Percentiles rank a stretch among this genome's conserved stretches.
Conservation (phyloP, 2,888 invertebrate genomes). For the Crioceris asparagi region DNA sequence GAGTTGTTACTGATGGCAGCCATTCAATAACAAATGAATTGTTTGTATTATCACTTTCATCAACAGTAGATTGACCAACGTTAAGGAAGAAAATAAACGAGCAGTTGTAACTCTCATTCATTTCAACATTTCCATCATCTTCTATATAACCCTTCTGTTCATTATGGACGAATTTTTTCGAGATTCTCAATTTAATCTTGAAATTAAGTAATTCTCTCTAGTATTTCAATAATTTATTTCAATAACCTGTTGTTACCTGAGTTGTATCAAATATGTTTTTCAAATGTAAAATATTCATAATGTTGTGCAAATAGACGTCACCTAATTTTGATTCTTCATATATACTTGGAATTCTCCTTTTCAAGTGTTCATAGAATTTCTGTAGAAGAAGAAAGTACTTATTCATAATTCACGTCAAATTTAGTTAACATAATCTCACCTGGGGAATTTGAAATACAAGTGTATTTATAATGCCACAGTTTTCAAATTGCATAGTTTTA, state of each 20-base stretch:
- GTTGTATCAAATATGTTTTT: constrained; percentile 63
- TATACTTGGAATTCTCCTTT: constrained; percentile 55
- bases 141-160: constrained; percentile 45
- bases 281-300: constrained; percentile 58
- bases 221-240: neutral
- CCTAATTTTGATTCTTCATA: constrained; percentile 52
- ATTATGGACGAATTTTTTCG: constrained; percentile 52
- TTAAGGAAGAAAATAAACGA: constrained; percentile 30
- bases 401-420: neutral
- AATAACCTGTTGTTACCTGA: constrained; percentile 34
- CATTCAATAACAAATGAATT: constrained; percentile 57
- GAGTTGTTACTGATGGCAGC: constrained; percentile 61
- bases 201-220: constrained; percentile 16
- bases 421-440: constrained; percentile 29
- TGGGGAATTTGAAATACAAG: constrained; percentile 61
- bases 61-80: constrained; percentile 41
- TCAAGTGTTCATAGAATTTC: constrained; percentile 62
- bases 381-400: too few relatives aligned
- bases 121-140: constrained; percentile 24
- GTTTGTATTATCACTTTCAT: constrained; percentile 45
- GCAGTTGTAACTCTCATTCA: constrained; percentile 30
- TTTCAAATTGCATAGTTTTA: constrained; percentile 60
- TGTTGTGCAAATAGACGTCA: constrained; percentile 48
- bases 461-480: constrained; percentile 53
- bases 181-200: constrained; percentile 51